A percentile compares a stretch with the other conserved stretches of the same genome.
Evolutionary conservation across 2,888 invertebrate genomes (phyloP).

Genomic region (Caenorhabditis sp.): DNA sequence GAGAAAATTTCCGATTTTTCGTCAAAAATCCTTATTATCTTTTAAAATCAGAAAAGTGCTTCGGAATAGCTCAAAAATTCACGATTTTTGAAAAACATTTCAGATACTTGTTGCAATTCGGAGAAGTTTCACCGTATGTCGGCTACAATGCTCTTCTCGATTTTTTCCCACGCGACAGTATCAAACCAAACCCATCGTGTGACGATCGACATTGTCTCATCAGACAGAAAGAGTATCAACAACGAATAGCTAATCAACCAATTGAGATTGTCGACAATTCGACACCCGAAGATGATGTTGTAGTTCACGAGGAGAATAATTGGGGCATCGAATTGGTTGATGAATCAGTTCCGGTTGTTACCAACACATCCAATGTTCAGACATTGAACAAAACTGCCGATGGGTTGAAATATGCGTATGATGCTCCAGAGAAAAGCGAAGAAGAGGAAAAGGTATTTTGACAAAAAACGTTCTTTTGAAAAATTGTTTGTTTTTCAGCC

Average conservation of each 20-base stretch:
- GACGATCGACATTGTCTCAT: slow-evolving; percentile 81
- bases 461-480: neutral
- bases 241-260: slow-evolving; percentile 76
- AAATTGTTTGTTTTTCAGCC: slow-evolving; percentile 11
- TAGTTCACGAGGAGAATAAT: slow-evolving; percentile 84
- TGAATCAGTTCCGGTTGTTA: slow-evolving; percentile 76
- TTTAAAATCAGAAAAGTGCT: too few species aligned
- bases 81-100: too few species aligned
- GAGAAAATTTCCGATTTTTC: too few species aligned
- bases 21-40: neutral
- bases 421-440: slow-evolving; percentile 74
- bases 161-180: slow-evolving; percentile 83
- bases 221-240: slow-evolving; percentile 73
- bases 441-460: neutral
- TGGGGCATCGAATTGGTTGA: slow-evolving; percentile 83
- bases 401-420: slow-evolving; percentile 80
- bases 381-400: slow-evolving; percentile 70
- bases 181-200: slow-evolving; percentile 90
- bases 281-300: slow-evolving; percentile 73
- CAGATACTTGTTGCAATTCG: slow-evolving; percentile 88
- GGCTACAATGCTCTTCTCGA: slow-evolving; percentile 96
- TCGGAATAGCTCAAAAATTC: too few species aligned
- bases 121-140: slow-evolving; percentile 87
- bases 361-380: neutral
- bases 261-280: slow-evolving; percentile 72